A percentile compares a stretch with the other conserved stretches of the same genome.
phyloP scores from a whole-genome alignment of 2,888 invertebrate species.

The Campoplex nolae region DNA sequence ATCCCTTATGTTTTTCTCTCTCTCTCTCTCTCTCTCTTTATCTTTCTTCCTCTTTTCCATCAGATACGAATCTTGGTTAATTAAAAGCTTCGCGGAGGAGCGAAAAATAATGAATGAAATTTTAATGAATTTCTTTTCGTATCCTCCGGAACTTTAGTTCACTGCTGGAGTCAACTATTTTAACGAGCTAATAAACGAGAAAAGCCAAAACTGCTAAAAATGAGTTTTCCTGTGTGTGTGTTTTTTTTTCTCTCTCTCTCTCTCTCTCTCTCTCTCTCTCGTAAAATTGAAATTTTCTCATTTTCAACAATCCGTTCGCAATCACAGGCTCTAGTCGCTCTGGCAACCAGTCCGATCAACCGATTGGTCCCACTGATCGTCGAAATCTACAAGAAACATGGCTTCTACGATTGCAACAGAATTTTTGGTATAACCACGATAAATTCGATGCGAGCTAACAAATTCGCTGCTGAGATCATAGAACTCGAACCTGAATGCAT shows the following conservation, averaged over 20 bases:
- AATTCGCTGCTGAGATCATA: constrained; percentile 89
- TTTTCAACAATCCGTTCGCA: constrained; percentile 21
- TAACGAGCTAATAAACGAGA: not conserved
- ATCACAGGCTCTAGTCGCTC: constrained; percentile 84
- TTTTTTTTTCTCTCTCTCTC: too few relatives aligned
- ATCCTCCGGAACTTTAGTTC: constrained; percentile 26
- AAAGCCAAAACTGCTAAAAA: not conserved
- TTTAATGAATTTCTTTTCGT: constrained; percentile 41
- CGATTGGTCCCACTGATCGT: constrained; percentile 89
- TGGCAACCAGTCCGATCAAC: constrained; percentile 87
- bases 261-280: too few relatives aligned
- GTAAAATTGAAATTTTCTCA: too few relatives aligned
- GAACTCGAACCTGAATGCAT: constrained; percentile 88
- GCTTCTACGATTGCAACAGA: constrained; percentile 87
- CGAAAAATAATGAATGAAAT: constrained; percentile 24
- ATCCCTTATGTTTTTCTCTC: constrained; percentile 14
- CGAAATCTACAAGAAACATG: constrained; percentile 88
- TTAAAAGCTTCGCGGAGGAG: constrained; percentile 26
- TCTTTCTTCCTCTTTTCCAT: constrained; percentile 1
- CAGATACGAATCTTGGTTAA: constrained; percentile 63
- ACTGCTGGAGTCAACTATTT: not conserved
- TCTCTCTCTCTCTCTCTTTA: not conserved
- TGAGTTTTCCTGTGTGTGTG: too few relatives aligned
- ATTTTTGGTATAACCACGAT: constrained; percentile 91
- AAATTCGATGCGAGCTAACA: constrained; percentile 90